A percentile compares a stretch with the other conserved stretches of the same genome.
Evolutionary conservation across 2,888 invertebrate genomes (phyloP).

Genomic region (Cyaniris semiargus): DNA sequence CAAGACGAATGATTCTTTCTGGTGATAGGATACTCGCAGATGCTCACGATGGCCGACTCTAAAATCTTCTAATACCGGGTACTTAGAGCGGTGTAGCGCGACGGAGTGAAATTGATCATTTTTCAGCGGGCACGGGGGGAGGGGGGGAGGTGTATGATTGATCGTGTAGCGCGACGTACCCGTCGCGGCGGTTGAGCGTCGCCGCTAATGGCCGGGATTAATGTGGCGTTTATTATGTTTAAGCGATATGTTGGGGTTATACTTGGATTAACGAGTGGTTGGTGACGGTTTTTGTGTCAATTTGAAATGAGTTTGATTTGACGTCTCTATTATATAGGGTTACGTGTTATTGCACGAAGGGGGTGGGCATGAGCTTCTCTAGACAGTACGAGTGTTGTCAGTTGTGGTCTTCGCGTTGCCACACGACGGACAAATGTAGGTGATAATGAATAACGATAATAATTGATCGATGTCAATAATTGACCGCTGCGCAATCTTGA

Average conservation of each 20-base stretch:
- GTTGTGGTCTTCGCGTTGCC: too few species aligned
- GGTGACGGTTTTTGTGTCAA: too few species aligned
- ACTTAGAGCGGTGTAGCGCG: background rate
- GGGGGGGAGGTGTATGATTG: background rate
- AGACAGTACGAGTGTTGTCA: too few species aligned
- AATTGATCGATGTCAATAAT: too few species aligned
- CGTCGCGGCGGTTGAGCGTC: background rate
- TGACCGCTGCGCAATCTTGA: too few species aligned
- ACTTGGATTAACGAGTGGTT: background rate
- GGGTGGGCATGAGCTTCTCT: too few species aligned
- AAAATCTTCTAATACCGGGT: background rate
- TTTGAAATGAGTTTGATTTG: too few species aligned
- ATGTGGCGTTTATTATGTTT: conserved; percentile 4
- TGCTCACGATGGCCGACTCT: background rate
- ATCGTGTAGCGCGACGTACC: background rate
- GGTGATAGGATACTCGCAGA: background rate
- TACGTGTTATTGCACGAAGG: too few species aligned
- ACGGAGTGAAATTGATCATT: conserved; percentile 16
- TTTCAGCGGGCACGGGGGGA: background rate
- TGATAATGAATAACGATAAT: too few species aligned
- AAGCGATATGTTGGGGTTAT: background rate
- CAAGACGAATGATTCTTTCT: too few species aligned
- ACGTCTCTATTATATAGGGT: too few species aligned
- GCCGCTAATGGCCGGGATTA: background rate
- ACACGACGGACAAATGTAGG: too few species aligned